A percentile compares a stretch with the other conserved stretches of the same genome.
Conservation (phyloP, 2,797 vertebrate species). For the Trachurus trachurus region DNA sequence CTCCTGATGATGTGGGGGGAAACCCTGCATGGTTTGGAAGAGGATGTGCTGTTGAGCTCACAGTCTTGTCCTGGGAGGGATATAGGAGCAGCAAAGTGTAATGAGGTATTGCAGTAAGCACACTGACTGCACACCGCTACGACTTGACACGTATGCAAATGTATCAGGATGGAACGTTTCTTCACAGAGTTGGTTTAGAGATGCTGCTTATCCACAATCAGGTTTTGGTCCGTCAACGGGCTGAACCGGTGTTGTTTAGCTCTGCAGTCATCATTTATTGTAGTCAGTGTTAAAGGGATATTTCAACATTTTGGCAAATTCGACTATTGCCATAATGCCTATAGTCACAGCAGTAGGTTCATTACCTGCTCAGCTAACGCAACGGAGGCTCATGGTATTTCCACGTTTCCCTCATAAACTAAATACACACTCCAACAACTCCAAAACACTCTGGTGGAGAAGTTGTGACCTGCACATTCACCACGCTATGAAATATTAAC, state of each 20-base stretch:
- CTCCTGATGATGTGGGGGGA: slow-evolving; percentile 48
- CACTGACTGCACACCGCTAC: slow-evolving; percentile 26
- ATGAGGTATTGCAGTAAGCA: slow-evolving; percentile 42
- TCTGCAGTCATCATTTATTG: background rate
- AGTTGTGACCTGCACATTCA: too few relatives aligned
- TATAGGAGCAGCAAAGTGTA: slow-evolving; percentile 39
- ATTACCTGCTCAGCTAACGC: too few relatives aligned
- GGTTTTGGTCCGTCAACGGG: background rate
- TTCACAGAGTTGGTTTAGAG: slow-evolving; percentile 12
- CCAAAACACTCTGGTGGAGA: too few relatives aligned
- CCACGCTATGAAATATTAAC: too few relatives aligned
- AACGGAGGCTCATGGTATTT: too few relatives aligned
- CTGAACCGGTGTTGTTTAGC: slow-evolving; percentile 16
- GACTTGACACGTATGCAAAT: slow-evolving; percentile 58
- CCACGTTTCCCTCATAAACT: too few relatives aligned
- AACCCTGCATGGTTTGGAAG: slow-evolving; percentile 65
- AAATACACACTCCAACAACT: too few relatives aligned
- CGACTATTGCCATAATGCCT: too few relatives aligned
- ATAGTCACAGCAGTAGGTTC: too few relatives aligned
- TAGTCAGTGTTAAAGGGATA: too few relatives aligned
- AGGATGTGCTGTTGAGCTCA: slow-evolving; percentile 49
- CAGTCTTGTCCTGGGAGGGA: slow-evolving; percentile 55
- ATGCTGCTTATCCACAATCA: slow-evolving; percentile 4
- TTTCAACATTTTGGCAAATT: too few relatives aligned
- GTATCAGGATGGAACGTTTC: slow-evolving; percentile 35